Evolutionary conservation across 1,140 invertebrate genomes (phyloP), one percentile per base, ranked within the genome.

Genomic region (Drosophila varians): DNA sequence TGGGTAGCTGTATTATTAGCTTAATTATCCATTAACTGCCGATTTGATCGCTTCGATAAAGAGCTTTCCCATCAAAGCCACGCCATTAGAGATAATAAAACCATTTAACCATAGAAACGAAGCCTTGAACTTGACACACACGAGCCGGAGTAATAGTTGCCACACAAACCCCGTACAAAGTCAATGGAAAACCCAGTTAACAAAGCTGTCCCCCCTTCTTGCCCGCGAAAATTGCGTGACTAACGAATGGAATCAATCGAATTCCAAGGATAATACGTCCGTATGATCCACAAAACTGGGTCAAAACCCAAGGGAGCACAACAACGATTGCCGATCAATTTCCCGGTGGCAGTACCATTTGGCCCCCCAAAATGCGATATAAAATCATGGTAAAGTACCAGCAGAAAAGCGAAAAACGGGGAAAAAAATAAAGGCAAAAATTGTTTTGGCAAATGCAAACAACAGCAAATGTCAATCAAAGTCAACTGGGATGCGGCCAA

Each of bases 391-490:
- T 31, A 49, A 52, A 25, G 19, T 19, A 52, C 36, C 5, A 12
- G 48, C 11, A n/a, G n/a, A n/a, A n/a, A n/a, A n/a, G n/a, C n/a
- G n/a, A n/a, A n/a, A n/a, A n/a, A n/a, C n/a, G n/a, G n/a, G 52
- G 36, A 56, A 43, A 68, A 70, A 77, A 55, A 65, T 3, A 68
- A 61, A 31, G 42, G 16, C 40, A 14, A 61, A 69, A 74, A 68
- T 78, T 75, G 73, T 72, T 77, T 70, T 75, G 78, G 62, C 80
- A 74, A 82, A 77, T 83, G 78, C 78, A 82, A 82, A 70, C 79
- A 82, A 82, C 74, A 72, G 64, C 71, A 75, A 79, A 84, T 84
- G 79, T 83, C 79, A 83, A 83, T 83, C 79, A 83, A 83, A 84
- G 75, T 83, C 79, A 84, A 61, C 79, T 74, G 64, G 70, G 79